Percentiles rank a stretch among this genome's conserved stretches.
Conservation (phyloP, 2,797 vertebrate species). For the Semotilus atromaculatus region DNA sequence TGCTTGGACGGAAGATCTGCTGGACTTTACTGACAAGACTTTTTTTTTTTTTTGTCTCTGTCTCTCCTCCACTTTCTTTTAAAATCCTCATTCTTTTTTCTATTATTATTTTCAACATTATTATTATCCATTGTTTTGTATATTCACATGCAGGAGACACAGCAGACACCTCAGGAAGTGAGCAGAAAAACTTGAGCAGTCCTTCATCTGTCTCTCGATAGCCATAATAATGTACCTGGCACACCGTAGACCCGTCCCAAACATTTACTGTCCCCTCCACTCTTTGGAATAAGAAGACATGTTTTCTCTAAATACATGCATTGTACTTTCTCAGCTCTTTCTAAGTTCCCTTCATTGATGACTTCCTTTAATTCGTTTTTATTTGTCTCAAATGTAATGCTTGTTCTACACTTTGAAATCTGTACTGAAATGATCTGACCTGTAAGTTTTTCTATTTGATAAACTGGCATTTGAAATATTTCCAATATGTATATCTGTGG, state of each 20-base stretch:
- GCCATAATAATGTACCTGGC: slow-evolving; percentile 20
- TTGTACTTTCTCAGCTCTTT: slow-evolving; percentile 35
- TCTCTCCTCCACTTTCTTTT: slow-evolving; percentile 52
- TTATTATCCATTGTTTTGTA: slow-evolving; percentile 57
- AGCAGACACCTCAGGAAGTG: slow-evolving; percentile 58
- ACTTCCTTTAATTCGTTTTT: slow-evolving; percentile 34
- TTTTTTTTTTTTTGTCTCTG: slow-evolving; percentile 54
- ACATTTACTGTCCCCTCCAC: slow-evolving; percentile 35
- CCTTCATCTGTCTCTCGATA: slow-evolving; percentile 65
- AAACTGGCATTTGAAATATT: slow-evolving; percentile 35
- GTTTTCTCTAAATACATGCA: slow-evolving; percentile 42
- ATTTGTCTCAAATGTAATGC: slow-evolving; percentile 42
- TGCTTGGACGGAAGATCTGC: slow-evolving; percentile 6
- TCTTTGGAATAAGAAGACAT: slow-evolving; percentile 37
- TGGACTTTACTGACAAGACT: slow-evolving; percentile 49
- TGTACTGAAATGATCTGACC: slow-evolving; percentile 8
- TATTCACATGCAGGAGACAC: slow-evolving; percentile 58
- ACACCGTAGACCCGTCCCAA: slow-evolving; percentile 41
- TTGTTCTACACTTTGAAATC: slow-evolving; percentile 18
- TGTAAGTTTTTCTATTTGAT: slow-evolving; percentile 26
- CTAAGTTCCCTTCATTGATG: slow-evolving; percentile 18
- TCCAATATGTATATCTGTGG: slow-evolving; percentile 22
- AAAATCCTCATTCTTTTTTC: slow-evolving; percentile 26
- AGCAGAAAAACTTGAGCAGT: slow-evolving; percentile 60
- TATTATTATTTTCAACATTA: slow-evolving; percentile 37